Percentiles rank a stretch among this genome's conserved stretches.
These are phyloP conservation scores for Ischnura elegans DNA, from an alignment of 2,888 invertebrate genomes.

Conservation along the genomic window DNA sequence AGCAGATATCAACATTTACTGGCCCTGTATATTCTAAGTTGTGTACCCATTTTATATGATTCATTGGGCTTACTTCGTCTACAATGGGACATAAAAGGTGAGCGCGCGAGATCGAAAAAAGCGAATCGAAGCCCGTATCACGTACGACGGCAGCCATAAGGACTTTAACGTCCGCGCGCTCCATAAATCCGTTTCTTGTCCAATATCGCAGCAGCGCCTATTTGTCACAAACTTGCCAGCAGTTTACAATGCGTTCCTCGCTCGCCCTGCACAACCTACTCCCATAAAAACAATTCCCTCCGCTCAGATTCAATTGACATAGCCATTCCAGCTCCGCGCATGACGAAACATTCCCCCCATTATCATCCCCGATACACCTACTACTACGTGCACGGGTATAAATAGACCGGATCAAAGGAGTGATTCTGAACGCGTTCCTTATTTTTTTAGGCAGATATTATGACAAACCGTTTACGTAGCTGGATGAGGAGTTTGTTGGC, in stretches of 20 bases:
- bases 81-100: background rate
- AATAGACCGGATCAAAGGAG: background rate
- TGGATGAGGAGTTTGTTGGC: background rate
- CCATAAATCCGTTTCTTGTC: slow-evolving; percentile 9
- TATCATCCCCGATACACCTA: background rate
- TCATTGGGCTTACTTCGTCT: background rate
- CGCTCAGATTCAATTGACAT: background rate
- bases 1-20: background rate
- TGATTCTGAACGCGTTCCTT: background rate
- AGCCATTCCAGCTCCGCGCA: background rate
- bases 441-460: background rate
- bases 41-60: background rate
- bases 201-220: slow-evolving; percentile 29
- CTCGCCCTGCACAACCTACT: background rate
- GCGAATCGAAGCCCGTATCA: background rate
- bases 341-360: background rate
- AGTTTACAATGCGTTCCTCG: background rate
- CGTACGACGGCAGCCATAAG: background rate
- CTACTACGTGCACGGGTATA: background rate
- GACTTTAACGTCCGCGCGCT: background rate
- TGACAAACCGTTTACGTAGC: background rate
- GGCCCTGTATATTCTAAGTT: background rate
- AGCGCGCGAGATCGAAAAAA: background rate
- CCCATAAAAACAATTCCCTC: background rate
- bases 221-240: slow-evolving; percentile 57